Base-by-base conservation (phyloP, 2,888 invertebrate genomes). In the Epinotia demarniana region DNA sequence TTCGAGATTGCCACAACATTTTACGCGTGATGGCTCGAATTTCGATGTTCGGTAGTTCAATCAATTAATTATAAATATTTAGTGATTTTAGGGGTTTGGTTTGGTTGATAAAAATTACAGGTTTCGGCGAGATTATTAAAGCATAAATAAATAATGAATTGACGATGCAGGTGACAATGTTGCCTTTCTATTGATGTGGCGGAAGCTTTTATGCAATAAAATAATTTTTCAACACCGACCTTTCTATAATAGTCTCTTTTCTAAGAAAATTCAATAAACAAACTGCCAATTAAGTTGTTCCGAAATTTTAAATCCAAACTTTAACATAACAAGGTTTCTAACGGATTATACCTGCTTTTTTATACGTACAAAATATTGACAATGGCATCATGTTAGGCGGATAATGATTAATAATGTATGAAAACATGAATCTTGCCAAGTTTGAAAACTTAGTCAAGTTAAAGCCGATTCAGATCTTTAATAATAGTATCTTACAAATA, bases 1-100 rank as follows among this genome's bases (percentile, higher is more conserved):
- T 79, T 81, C 78, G 78, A 79, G 82, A 86, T 86, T 86, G 88
- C 89, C 88, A 79, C 77, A 66, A 76, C 62, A 72, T 70, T 57
- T 19, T 16, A 62, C 60, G 67, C 49, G 67, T 19, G 39, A 39
- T 39, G 39, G 39, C 33, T 70, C 64, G 64, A 23, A 64, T 71
- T 62, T 64, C 58, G 57, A 53, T 62, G 69, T 60, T 58, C 53
- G 60, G 43, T 57, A 63, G 74, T 60, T 49, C 16, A n/a, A 60
- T 58, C 58, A n/a, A 58, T 68, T 66, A 55, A 55, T 55, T 66
- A 43, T 69, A 27, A 69, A 23, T 69, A 27, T 60, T 69, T 60
- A 46, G 68, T 57, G 68, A 68, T 68, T 43, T 69, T 46, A n/a
- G 9, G 27, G 11, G 18, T n/a, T n/a, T n/a, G 27, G 27, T n/a